Conservation (phyloP, 2,888 invertebrate species). For the Xylophagus ater region DNA sequence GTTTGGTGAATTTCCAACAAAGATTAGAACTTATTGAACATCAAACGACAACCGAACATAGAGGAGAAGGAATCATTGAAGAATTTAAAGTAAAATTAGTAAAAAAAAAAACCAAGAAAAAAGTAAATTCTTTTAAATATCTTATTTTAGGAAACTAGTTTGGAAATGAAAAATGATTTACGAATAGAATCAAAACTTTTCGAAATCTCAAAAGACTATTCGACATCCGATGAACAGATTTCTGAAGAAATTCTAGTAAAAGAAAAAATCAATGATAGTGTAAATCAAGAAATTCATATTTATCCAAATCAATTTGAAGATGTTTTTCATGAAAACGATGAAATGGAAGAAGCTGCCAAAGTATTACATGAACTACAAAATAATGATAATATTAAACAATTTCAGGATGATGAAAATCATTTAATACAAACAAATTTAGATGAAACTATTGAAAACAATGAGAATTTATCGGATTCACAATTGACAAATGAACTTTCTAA, state of each 20-base stretch:
- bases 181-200: too few relatives aligned
- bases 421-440: too few relatives aligned
- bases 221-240: too few relatives aligned
- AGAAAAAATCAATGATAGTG: not conserved
- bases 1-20: slow-evolving; percentile 41
- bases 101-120: too few relatives aligned
- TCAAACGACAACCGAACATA: slow-evolving; percentile 45
- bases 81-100: slow-evolving; percentile 2
- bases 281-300: not conserved
- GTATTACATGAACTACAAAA: slow-evolving; percentile 7
- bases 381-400: not conserved
- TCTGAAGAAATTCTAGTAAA: not conserved
- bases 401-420: not conserved
- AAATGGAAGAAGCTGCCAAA: slow-evolving; percentile 10
- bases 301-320: not conserved
- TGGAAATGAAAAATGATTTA: too few relatives aligned
- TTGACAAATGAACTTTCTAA: not conserved
- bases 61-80: slow-evolving; percentile 42
- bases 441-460: not conserved
- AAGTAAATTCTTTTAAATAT: too few relatives aligned
- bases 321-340: slow-evolving; percentile 6
- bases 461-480: not conserved
- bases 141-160: too few relatives aligned
- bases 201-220: too few relatives aligned
- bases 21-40: slow-evolving; percentile 45